Percentiles rank a stretch among this genome's conserved stretches.
Evolutionary conservation across 2,888 invertebrate species (phyloP).

Genomic region (Tuta absoluta): DNA sequence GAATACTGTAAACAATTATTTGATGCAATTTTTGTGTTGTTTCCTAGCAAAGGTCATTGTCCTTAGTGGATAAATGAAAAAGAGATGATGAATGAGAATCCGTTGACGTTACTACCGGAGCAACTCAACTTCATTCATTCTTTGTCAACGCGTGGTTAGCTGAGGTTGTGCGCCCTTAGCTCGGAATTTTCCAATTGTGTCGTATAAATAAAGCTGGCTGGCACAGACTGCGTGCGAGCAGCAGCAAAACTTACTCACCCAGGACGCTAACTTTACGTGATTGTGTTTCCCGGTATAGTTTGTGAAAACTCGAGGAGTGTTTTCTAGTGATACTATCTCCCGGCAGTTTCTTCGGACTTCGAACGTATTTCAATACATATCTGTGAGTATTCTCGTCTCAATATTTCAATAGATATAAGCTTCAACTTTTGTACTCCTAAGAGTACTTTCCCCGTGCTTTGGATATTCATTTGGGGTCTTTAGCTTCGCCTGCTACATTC

Average conservation of each 20-base stretch:
- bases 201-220: constrained; percentile 14
- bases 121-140: constrained; percentile 14
- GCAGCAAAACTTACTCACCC: not conserved
- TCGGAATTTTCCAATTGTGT: constrained; percentile 21
- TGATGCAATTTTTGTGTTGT: not conserved
- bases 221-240: not conserved
- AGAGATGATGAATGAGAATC: constrained; percentile 25
- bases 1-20: not conserved
- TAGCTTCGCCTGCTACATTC: not conserved
- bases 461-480: not conserved
- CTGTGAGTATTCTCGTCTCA: constrained; percentile 17
- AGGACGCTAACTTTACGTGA: not conserved
- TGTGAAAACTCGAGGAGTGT: not conserved
- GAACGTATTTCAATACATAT: constrained; percentile 17
- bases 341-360: constrained; percentile 5
- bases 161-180: not conserved
- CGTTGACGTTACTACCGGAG: constrained; percentile 9
- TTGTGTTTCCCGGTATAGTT: constrained; percentile 1
- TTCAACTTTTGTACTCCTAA: not conserved
- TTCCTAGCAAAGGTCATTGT: constrained; percentile 22
- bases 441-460: not conserved
- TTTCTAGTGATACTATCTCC: not conserved
- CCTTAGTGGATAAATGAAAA: constrained; percentile 17
- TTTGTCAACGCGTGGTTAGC: constrained; percentile 6
- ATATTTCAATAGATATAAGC: constrained; percentile 2